Evolutionary conservation across 1,140 invertebrate species (phyloP).

Genomic region (Littorina saxatilis): DNA sequence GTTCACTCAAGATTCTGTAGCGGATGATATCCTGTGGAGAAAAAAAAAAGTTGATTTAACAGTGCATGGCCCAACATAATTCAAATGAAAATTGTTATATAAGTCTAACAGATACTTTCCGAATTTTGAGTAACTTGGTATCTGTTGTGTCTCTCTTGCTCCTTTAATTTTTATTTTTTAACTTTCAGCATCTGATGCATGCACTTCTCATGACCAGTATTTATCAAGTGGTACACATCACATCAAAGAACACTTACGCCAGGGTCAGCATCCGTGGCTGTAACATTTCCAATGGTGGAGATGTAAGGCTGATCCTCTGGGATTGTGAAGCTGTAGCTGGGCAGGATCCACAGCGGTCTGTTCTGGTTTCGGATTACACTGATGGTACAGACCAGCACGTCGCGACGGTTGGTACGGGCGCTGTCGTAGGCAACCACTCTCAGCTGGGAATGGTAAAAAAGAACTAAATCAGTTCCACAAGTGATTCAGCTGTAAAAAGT

Average conservation of each 20-base stretch:
- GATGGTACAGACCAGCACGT: constrained; percentile 90
- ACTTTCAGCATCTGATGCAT: too few species aligned
- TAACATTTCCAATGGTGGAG: constrained; percentile 86
- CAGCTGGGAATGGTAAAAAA: constrained; percentile 50
- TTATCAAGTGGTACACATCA: too few species aligned
- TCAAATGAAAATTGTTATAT: too few species aligned
- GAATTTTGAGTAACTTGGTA: too few species aligned
- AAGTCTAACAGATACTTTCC: too few species aligned
- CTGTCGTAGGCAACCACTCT: constrained; percentile 92
- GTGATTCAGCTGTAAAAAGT: too few species aligned
- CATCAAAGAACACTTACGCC: constrained; percentile 39
- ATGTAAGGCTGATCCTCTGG: constrained; percentile 89
- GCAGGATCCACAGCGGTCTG: constrained; percentile 85
- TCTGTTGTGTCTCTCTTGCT: too few species aligned
- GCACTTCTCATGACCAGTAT: too few species aligned
- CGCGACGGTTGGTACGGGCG: constrained; percentile 86
- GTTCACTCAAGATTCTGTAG: constrained; percentile 85
- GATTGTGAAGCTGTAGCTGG: constrained; percentile 84
- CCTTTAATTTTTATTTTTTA: too few species aligned
- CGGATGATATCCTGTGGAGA: constrained; percentile 79
- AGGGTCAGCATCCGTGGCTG: constrained; percentile 64
- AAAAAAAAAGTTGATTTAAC: too few species aligned
- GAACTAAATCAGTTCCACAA: background rate
- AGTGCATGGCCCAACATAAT: too few species aligned
- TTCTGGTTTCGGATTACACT: constrained; percentile 85